Percentiles rank a stretch among this genome's conserved stretches.
phyloP scores from a whole-genome alignment of 23 tunicate species.

The Halocynthia aurantium region DNA sequence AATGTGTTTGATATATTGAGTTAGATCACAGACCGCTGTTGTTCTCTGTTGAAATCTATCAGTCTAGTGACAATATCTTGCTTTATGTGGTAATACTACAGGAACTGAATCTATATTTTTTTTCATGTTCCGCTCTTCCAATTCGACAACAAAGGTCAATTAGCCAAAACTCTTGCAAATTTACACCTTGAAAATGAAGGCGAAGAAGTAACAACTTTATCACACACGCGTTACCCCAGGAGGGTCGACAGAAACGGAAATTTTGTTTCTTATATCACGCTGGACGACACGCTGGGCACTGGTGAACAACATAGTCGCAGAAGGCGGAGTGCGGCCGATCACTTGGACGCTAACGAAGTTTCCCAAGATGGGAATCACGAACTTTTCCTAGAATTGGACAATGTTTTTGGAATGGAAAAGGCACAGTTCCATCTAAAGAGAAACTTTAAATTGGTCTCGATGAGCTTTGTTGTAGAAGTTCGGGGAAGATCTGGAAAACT shows the following conservation, averaged over 20 bases:
- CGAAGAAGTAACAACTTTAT: neutral
- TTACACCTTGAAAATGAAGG: neutral
- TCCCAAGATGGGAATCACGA: slow-evolving; percentile 67
- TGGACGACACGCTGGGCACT: slow-evolving; percentile 27
- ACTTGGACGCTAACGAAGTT: slow-evolving; percentile 40
- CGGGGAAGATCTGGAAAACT: slow-evolving; percentile 71
- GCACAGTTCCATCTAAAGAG: slow-evolving; percentile 57
- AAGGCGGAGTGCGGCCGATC: slow-evolving; percentile 38
- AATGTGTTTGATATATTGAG: too few species aligned
- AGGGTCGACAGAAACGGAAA: slow-evolving; percentile 53
- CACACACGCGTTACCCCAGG: slow-evolving; percentile 16
- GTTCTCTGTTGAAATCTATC: too few species aligned
- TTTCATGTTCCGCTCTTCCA: neutral
- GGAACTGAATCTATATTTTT: too few species aligned
- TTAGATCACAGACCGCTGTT: too few species aligned
- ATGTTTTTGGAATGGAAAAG: slow-evolving; percentile 40
- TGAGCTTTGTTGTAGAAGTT: slow-evolving; percentile 77
- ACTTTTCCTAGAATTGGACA: slow-evolving; percentile 65
- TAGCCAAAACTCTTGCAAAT: slow-evolving; percentile 11
- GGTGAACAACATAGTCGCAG: slow-evolving; percentile 18
- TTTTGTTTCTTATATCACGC: slow-evolving; percentile 49
- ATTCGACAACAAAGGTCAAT: slow-evolving; percentile 6
- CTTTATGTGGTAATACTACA: too few species aligned
- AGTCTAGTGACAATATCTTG: too few species aligned
- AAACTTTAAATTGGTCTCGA: slow-evolving; percentile 84